A percentile compares a stretch with the other conserved stretches of the same genome.
Conservation (phyloP, 2,888 invertebrate species). For the Caenorhabditis sp. region DNA sequence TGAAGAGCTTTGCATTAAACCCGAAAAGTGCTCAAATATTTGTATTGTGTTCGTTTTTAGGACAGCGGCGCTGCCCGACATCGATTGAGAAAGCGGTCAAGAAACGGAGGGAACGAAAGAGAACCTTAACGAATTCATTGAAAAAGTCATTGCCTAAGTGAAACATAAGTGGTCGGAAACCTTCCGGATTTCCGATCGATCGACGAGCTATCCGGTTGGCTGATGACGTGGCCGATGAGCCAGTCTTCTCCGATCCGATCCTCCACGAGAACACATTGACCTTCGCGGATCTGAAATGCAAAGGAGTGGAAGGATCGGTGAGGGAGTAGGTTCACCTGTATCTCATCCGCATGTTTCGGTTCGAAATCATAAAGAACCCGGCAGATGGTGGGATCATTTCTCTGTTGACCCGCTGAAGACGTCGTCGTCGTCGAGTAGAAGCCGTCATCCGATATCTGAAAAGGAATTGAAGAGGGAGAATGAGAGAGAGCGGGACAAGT, state of each 20-base stretch:
- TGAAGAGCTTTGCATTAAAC: conserved; percentile 9
- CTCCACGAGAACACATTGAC: conserved; percentile 66
- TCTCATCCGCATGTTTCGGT: conserved; percentile 64
- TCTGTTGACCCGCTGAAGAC: conserved; percentile 11
- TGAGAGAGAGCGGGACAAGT: too few relatives aligned
- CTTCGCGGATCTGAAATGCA: conserved; percentile 58
- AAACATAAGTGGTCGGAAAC: conserved; percentile 69
- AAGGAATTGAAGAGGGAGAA: too few relatives aligned
- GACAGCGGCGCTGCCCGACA: not conserved
- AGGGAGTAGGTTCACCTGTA: conserved; percentile 25
- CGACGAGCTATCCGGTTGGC: conserved; percentile 42
- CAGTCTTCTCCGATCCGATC: conserved; percentile 68
- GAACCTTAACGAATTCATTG: not conserved
- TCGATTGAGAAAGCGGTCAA: not conserved
- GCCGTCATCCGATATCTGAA: conserved; percentile 69
- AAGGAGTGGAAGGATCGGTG: not conserved
- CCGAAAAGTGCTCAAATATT: conserved; percentile 42
- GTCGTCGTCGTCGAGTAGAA: conserved; percentile 60
- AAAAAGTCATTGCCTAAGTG: conserved; percentile 48
- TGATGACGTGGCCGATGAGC: conserved; percentile 63
- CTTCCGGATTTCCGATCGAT: conserved; percentile 54
- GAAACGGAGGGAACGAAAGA: not conserved
- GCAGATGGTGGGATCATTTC: conserved; percentile 42
- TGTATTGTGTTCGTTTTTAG: conserved; percentile 23
- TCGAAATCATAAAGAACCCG: conserved; percentile 66